Evolutionary conservation across 2,113 vertebrate species (phyloP).

Genomic region (Ailurus styani): DNA sequence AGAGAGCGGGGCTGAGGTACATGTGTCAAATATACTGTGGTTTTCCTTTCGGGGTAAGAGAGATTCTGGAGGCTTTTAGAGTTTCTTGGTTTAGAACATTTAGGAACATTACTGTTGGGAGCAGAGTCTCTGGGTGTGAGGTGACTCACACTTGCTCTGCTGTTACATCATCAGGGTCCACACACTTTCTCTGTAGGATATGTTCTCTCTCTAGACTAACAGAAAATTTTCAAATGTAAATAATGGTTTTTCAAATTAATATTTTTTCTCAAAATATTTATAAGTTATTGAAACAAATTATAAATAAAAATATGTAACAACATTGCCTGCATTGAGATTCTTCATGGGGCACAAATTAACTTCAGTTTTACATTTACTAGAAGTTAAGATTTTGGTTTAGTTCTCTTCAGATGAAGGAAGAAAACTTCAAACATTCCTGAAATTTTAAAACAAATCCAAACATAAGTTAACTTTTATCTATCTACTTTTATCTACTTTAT

Average conservation of each 20-base stretch:
- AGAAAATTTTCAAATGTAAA: background rate
- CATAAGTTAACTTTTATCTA: background rate
- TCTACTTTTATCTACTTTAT: background rate
- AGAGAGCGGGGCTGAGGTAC: background rate
- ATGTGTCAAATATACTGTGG: rapidly evolving
- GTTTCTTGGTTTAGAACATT: background rate
- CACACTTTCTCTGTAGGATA: background rate
- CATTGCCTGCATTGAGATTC: background rate
- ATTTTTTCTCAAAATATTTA: background rate
- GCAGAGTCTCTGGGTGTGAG: background rate
- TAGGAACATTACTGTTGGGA: background rate
- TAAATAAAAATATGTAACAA: background rate
- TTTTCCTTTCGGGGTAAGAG: background rate
- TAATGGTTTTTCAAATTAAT: background rate
- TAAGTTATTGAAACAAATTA: conserved; percentile 5
- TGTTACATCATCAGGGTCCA: too few species aligned
- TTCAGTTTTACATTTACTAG: background rate
- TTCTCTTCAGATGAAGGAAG: background rate
- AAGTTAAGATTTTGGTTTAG: background rate
- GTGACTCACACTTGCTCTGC: background rate
- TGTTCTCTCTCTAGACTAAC: background rate
- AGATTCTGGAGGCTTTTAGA: background rate
- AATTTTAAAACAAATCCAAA: conserved; percentile 29
- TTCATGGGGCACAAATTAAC: background rate
- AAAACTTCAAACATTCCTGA: background rate